Evolutionary conservation across 2,888 invertebrate genomes (phyloP).

Genomic region (Criorhina ranunculi): DNA sequence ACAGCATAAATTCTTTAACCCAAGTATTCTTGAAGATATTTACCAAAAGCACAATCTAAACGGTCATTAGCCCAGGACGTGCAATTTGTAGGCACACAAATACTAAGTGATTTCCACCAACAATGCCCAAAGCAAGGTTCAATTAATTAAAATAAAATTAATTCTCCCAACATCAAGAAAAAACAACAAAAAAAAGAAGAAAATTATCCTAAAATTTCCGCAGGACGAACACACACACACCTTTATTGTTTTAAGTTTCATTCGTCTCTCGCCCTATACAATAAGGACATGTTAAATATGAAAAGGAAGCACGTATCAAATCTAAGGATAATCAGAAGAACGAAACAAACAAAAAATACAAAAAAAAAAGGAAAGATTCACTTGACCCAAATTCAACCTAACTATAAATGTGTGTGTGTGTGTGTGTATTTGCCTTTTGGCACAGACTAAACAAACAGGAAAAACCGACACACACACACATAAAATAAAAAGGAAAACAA

Average conservation of each 20-base stretch:
- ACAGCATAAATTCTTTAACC: no score
- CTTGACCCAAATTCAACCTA: constrained; percentile 9
- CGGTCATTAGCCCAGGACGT: not conserved
- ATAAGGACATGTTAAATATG: constrained; percentile 5
- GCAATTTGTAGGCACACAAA: not conserved
- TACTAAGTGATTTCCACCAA: constrained; percentile 1
- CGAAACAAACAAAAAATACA: not conserved
- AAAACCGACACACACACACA: not conserved
- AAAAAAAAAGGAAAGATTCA: not conserved
- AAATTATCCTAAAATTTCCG: constrained; percentile 14
- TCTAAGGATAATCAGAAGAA: not conserved
- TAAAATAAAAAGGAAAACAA: not conserved
- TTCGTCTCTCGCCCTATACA: not conserved
- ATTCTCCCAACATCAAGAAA: not conserved
- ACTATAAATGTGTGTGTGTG: not conserved
- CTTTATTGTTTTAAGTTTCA: constrained; percentile 10
- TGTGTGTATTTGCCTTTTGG: not conserved
- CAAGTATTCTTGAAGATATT: not conserved
- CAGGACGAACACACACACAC: constrained; percentile 12
- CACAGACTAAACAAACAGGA: constrained; percentile 23
- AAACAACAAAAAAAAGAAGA: not conserved
- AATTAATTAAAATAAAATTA: constrained; percentile 23
- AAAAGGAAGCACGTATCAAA: constrained; percentile 3
- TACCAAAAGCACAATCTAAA: not conserved
- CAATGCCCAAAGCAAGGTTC: not conserved